Conservation (phyloP, 2,113 vertebrate species). For the Poeciliopsis retropinna region DNA sequence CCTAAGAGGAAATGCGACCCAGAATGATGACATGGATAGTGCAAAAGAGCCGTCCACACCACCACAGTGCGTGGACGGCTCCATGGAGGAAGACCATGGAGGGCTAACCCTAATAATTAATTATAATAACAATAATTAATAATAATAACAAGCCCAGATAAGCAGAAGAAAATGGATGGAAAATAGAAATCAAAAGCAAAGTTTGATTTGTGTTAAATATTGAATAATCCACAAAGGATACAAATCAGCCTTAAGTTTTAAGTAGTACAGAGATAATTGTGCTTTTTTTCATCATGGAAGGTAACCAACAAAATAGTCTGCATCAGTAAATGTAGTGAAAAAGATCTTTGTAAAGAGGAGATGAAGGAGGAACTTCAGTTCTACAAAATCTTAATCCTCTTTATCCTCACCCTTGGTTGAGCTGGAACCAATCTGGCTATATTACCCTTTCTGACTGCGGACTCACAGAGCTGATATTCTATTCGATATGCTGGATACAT, state of each 20-base stretch:
- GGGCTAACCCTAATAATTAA: no score
- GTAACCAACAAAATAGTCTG: not conserved
- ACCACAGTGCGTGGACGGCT: not conserved
- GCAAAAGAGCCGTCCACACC: not conserved
- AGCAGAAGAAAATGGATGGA: no score
- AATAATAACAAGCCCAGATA: no score
- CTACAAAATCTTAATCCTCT: conserved; percentile 46
- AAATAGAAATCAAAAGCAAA: not conserved
- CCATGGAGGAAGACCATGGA: not conserved
- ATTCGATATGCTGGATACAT: conserved; percentile 40
- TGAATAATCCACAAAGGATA: not conserved
- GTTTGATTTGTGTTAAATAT: not conserved
- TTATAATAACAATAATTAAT: no score
- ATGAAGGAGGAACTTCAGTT: conserved; percentile 13
- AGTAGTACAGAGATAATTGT: no score
- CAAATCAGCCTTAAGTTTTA: not conserved
- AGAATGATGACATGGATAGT: not conserved
- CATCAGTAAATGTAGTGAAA: not conserved
- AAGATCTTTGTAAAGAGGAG: conserved; percentile 1
- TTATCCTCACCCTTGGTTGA: conserved; percentile 53
- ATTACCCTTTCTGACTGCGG: conserved; percentile 46
- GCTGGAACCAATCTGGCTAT: conserved; percentile 49
- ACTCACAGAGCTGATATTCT: conserved; percentile 42
- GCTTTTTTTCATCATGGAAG: not conserved
- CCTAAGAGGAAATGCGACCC: not conserved